Conservation (phyloP, 2,113 vertebrate genomes). For the Passer domesticus region DNA sequence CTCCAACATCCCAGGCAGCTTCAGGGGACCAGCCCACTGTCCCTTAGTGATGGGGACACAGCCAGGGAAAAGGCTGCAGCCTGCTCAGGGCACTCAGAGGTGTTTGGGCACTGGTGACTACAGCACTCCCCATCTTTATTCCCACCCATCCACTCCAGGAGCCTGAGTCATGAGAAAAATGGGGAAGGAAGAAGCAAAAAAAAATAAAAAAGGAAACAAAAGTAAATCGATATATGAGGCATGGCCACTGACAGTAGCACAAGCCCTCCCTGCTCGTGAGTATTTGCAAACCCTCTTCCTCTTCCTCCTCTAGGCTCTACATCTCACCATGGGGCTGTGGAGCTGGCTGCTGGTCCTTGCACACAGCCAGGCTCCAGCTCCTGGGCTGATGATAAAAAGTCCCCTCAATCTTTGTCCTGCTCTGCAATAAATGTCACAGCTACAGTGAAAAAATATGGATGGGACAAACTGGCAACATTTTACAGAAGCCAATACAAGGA, state of each 20-base stretch:
- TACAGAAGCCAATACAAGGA: background rate
- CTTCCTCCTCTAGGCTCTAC: background rate
- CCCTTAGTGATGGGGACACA: fast-evolving
- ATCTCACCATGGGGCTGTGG: fast-evolving
- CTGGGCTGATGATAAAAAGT: background rate
- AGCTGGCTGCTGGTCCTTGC: background rate
- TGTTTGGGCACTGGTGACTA: background rate
- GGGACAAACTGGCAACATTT: background rate
- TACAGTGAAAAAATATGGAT: fast-evolving
- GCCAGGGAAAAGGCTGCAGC: background rate
- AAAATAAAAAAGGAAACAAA: background rate
- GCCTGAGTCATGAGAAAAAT: background rate
- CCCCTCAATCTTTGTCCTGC: background rate
- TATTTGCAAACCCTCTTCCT: background rate
- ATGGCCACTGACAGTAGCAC: background rate
- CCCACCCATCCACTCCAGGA: background rate
- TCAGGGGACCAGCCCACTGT: background rate
- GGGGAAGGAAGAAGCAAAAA: background rate
- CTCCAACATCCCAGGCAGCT: background rate
- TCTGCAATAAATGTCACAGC: background rate
- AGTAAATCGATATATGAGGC: background rate
- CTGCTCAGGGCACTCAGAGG: background rate
- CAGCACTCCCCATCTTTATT: background rate
- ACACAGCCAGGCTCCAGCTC: background rate
- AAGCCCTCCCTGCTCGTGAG: fast-evolving